Evolutionary conservation across 1,140 invertebrate genomes (phyloP).

Genomic region (Aphaenogaster ashmeadi): DNA sequence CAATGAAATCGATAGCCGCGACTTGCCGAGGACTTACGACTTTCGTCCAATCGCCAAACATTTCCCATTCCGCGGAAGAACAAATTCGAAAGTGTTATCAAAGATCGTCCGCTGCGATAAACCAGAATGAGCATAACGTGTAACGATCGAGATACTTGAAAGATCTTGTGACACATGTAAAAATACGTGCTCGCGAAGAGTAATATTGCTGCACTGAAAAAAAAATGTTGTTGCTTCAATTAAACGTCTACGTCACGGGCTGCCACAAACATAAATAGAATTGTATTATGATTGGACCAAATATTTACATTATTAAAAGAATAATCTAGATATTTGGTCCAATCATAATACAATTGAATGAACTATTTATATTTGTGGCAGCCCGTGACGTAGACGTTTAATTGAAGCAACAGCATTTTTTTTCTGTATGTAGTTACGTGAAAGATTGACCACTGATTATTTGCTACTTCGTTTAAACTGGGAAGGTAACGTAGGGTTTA

Average conservation of each 20-base stretch:
- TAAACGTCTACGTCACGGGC: no score
- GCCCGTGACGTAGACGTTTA: no score
- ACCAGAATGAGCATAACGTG: background rate
- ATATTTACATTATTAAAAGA: no score
- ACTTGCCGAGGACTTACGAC: slow-evolving; percentile 62
- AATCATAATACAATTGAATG: no score
- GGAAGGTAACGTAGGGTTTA: background rate
- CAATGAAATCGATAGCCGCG: slow-evolving; percentile 84
- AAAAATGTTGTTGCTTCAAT: no score
- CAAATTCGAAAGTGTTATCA: slow-evolving; percentile 9
- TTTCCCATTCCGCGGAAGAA: slow-evolving; percentile 11
- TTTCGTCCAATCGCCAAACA: slow-evolving; percentile 42
- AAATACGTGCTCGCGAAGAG: background rate
- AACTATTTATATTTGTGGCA: no score
- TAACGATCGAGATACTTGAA: background rate
- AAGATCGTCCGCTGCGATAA: background rate
- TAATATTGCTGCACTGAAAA: background rate
- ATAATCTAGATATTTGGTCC: no score
- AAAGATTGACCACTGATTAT: slow-evolving; percentile 42
- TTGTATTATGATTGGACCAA: no score
- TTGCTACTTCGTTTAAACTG: slow-evolving; percentile 26
- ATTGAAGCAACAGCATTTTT: no score
- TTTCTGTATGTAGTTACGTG: background rate
- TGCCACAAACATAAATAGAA: no score
- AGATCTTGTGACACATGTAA: background rate